Conservation (phyloP, 1,140 invertebrate genomes). For the Procambarus clarkii region DNA sequence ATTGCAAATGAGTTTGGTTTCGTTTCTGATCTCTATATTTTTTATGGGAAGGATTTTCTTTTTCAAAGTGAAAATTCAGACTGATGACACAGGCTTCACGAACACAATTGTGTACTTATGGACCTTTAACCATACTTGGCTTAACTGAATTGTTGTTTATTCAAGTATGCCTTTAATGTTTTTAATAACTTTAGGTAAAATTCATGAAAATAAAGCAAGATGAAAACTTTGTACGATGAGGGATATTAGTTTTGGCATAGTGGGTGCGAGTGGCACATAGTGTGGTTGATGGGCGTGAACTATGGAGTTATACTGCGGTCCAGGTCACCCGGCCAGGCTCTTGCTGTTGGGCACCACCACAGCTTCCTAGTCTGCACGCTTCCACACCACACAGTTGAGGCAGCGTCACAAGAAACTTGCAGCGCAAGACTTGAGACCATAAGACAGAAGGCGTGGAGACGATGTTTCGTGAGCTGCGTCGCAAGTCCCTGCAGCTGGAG, state of each 20-base stretch:
- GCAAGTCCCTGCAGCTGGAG: constrained; percentile 75
- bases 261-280: neutral
- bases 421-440: neutral
- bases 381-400: neutral
- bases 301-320: neutral
- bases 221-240: neutral
- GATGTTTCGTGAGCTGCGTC: constrained; percentile 71
- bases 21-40: too few relatives aligned
- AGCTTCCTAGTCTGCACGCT: neutral
- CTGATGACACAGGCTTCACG: too few relatives aligned
- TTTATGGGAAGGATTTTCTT: too few relatives aligned
- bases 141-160: too few relatives aligned
- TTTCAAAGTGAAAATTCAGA: too few relatives aligned
- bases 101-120: too few relatives aligned
- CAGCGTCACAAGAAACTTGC: neutral
- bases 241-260: neutral
- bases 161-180: too few relatives aligned
- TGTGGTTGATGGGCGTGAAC: neutral
- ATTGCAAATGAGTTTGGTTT: too few relatives aligned
- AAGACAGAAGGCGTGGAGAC: neutral
- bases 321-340: neutral
- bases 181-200: neutral
- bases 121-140: too few relatives aligned
- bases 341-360: neutral
- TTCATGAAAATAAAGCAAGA: neutral